A percentile compares a stretch with the other conserved stretches of the same genome.
Evolutionary conservation across 2,113 vertebrate genomes (phyloP).

Genomic region (Gasterosteus nipponicus): DNA sequence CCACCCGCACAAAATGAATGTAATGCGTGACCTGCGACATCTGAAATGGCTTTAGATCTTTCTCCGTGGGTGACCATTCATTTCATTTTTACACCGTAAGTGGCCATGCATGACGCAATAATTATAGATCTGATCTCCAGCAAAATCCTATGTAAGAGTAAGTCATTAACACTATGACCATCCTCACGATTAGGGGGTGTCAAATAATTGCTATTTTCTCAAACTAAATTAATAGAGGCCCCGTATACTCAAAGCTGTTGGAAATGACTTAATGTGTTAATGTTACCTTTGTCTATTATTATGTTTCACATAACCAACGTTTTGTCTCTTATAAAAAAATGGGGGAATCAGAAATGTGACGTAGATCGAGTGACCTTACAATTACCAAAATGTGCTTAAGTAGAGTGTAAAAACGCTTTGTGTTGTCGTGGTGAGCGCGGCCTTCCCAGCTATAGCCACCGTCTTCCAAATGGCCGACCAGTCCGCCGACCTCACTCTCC

Average conservation of each 20-base stretch:
- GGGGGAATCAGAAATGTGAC: slow-evolving; percentile 58
- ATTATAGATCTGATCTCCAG: slow-evolving; percentile 62
- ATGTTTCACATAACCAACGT: slow-evolving; percentile 63
- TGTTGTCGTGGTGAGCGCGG: slow-evolving; percentile 57
- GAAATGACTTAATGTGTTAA: slow-evolving; percentile 53
- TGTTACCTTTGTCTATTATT: slow-evolving; percentile 54
- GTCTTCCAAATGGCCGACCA: slow-evolving; percentile 75
- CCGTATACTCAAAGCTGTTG: slow-evolving; percentile 40
- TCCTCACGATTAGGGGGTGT: slow-evolving; percentile 29
- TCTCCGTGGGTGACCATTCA: slow-evolving; percentile 55
- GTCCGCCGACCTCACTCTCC: slow-evolving; percentile 35
- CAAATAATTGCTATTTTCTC: slow-evolving; percentile 54
- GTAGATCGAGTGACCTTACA: slow-evolving; percentile 77
- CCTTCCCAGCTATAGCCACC: slow-evolving; percentile 65
- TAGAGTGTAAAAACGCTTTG: slow-evolving; percentile 66
- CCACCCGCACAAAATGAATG: slow-evolving; percentile 80
- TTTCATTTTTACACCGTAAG: slow-evolving; percentile 58
- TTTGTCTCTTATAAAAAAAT: slow-evolving; percentile 64
- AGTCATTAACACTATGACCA: slow-evolving; percentile 33
- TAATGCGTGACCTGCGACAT: slow-evolving; percentile 71
- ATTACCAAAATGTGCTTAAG: slow-evolving; percentile 81
- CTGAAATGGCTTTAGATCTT: slow-evolving; percentile 70
- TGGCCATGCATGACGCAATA: slow-evolving; percentile 76
- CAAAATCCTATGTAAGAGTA: slow-evolving; percentile 42
- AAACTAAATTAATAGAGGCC: slow-evolving; percentile 50